Base-by-base conservation (phyloP, 2,888 invertebrate species). In the Dyspetes luteomarginatus region DNA sequence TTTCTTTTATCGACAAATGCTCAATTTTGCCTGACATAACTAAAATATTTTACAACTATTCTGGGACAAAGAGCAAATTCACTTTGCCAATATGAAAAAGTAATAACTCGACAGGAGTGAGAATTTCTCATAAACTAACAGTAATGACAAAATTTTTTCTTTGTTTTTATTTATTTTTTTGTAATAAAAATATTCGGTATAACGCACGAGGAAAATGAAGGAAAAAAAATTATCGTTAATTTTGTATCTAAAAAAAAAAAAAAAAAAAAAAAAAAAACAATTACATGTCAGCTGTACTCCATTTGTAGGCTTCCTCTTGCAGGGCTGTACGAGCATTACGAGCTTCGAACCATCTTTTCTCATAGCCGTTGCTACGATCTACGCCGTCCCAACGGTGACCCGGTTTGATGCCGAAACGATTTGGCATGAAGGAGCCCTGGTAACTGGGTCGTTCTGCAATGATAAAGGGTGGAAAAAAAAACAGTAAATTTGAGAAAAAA, bases 331-430 rank as follows among this genome's bases (percentile, higher is more conserved):
- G 94, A 22, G 95, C 94, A 91, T 95, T 97, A 84, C 95, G 94
- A 9, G 94, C 94, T n/a, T 95, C 95, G 89, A 98, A 97, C 94
- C 96, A 96, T 88, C 96, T 96, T 87, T 95, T 96, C 91, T 99
- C 99, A 91, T 98, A 99, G 0, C 99, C 99, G 92, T 96, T 99
- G 3, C 98, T 98, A 22, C 99, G 93, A 92, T 99, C 98, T 0
- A 99, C 99, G 0, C 99, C 99, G 91, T 99, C 99, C 99, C 99
- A 99, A 12, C 98, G 94, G 92, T 98, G 97, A 0, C 99, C 99
- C 0, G 99, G 99, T 5, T 94, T 93, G 69, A 99, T 97, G 78
- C 95, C 95, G 92, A 96, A 99, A 0, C 99, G 95, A 93, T 99
- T 99, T 12, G 98, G 98, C 71, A 97, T 96, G 86, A 94, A 97